Percentiles rank a stretch among this genome's conserved stretches.
phyloP scores from a whole-genome alignment of 2,797 vertebrate genomes.

The Paguma larvata region DNA sequence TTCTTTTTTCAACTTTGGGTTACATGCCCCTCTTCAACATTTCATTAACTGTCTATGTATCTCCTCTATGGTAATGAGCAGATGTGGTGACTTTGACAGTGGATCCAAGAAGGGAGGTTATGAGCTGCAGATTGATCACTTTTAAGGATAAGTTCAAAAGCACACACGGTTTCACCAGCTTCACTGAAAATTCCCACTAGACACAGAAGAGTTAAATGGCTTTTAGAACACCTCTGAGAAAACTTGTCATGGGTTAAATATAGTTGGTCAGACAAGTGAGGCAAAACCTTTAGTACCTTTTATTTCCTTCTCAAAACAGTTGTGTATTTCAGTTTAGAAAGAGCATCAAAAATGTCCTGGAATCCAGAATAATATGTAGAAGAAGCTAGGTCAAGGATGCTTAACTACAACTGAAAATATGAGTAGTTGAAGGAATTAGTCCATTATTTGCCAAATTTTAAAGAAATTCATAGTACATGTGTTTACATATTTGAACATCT shows the following conservation, averaged over 20 bases:
- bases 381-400: not conserved
- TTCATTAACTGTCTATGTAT: not conserved
- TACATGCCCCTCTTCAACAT: not conserved
- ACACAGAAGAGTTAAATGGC: not conserved
- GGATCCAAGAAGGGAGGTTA: not conserved
- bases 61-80: not conserved
- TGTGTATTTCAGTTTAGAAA: not conserved
- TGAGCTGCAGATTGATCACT: not conserved
- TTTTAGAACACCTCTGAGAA: conserved; percentile 8
- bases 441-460: conserved; percentile 47
- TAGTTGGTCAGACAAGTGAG: not conserved
- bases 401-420: not conserved
- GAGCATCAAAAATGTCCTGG: not conserved
- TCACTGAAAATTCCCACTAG: not conserved
- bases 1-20: not conserved
- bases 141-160: not conserved
- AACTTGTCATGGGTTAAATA: not conserved
- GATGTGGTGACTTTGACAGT: not conserved
- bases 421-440: not conserved
- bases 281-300: not conserved
- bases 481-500: conserved; percentile 17
- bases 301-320: not conserved
- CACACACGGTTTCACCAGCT: not conserved
- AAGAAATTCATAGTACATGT: not conserved
- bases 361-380: not conserved